Evolutionary conservation across 2,888 invertebrate species (phyloP), one percentile per base, ranked within the genome.

Genomic region (Germaria angustata): DNA sequence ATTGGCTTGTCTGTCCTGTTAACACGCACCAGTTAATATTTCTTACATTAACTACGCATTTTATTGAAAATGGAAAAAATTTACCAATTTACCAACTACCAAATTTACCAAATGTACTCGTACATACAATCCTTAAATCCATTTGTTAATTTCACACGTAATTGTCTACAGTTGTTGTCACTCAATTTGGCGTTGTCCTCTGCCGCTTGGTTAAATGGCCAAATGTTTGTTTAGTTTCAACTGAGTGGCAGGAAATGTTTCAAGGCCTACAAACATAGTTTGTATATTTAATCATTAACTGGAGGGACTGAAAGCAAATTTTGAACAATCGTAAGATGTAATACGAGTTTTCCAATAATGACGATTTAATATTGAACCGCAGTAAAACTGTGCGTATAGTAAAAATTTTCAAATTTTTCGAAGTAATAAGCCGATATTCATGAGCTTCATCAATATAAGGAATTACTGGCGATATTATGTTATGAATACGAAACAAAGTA

Each of bases 121-220:
- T 11, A 28, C 28, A 15, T 17, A 65, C 63, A 41, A 57, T 22
- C 61, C 49, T 59, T 15, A 39, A 32, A 63, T 65, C 34, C 69
- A 65, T 59, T 69, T 69, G 75, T 57, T 71, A 63, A 69, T 65
- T 80, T 76, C 80, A 80, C 75, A 80, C 75, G 76, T 76, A 76
- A 75, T 73, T 75, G 80, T 80, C 75, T 63, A 34, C 39, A 80
- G 55, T 80, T 80, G 65, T 80, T 76, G 75, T 69, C 80, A 80
- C 75, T 65, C 69, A 34, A 69, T 71, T 61, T 57, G 9, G 11
- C n/a, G 20, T 57, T 22, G 66, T 66, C 20, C 13, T 57, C 65
- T 28, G 24, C 28, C 28, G 5, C 24, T 53, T 73, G 8, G 20
- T 63, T 41, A 53, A 44, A 34, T 36, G 17, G 49, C 9, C 2